Evolutionary conservation across 2,888 invertebrate species (phyloP).

Genomic region (Lasioglossum figueresi): DNA sequence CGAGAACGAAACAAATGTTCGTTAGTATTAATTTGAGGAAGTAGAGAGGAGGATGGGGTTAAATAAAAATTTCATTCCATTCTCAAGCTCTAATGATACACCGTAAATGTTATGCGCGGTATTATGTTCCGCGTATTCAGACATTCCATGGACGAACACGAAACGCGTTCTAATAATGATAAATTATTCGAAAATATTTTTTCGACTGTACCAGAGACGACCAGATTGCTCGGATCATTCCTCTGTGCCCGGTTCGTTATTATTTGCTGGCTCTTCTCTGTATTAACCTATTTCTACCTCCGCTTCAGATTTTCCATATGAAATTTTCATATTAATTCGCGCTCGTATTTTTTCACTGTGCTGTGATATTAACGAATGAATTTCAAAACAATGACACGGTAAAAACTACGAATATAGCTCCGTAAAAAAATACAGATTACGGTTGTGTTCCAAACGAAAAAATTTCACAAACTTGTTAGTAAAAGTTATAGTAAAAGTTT

Average conservation of each 20-base stretch:
- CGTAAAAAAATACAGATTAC: background rate
- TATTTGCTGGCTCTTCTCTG: background rate
- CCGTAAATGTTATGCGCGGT: background rate
- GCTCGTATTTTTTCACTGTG: background rate
- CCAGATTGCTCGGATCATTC: background rate
- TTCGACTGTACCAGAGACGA: background rate
- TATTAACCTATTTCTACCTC: conserved; percentile 1
- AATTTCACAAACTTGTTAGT: background rate
- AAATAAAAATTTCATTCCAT: background rate
- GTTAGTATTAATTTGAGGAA: background rate
- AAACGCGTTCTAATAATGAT: background rate
- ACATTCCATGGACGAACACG: background rate
- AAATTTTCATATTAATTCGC: background rate
- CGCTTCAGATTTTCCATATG: background rate
- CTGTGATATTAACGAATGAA: background rate
- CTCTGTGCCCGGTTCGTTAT: background rate
- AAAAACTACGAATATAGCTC: background rate
- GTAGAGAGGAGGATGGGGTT: background rate
- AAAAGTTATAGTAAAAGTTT: background rate
- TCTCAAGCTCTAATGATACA: background rate
- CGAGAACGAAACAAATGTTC: background rate
- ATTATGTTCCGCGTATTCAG: background rate
- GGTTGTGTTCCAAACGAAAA: background rate
- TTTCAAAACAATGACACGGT: background rate
- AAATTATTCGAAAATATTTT: conserved; percentile 5